Base-by-base conservation (phyloP, 1,140 invertebrate genomes). In the Ganaspis sp. region DNA sequence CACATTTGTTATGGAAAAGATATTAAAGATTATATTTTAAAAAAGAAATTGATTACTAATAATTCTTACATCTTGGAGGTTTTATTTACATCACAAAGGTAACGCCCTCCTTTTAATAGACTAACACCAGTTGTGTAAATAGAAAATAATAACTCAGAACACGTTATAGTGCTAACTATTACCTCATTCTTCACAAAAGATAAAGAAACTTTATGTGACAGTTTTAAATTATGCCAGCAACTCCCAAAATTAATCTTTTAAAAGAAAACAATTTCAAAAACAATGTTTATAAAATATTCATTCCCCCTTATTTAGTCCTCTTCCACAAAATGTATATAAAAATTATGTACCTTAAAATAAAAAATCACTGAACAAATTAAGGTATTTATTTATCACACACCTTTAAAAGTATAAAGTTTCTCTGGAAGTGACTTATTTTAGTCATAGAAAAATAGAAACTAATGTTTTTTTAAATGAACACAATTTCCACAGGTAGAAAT, bases 351-450 rank as follows among this genome's bases (percentile, higher is more conserved):
- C 4, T 15, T 45, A 45, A 64, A 64, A 8, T 29, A n/a, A 26
- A 15, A 64, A 64, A 64, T 34, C 58, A 64, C 58, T 29, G 21
- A 58, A 58, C 21, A 58, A 58, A 58, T 58, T 15, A 58, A 23
- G 11, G 12, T 26, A 15, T 45, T 45, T 15, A n/a, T 17, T n/a
- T 9, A 64, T 26, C 23, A 29, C 58, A 34, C 29, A 29, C 9
- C 23, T 29, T 4, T 9, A 0, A 23, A 34, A n/a, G 29, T 15
- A 29, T n/a, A 9, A 64, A 64, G n/a, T 29, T 64, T 4, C 21
- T 17, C 17, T 49, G 1, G 2, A n/a, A 34, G 15, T n/a, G 23
- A 21, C 17, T 15, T 64, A 12, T 29, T n/a, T n/a, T n/a, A 17
- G 6, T 49, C 15, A 8, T 8, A 49, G 19, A 5, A 5, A 4